These are phyloP conservation scores for Caenorhabditis sinica DNA, from an alignment of 2,888 invertebrate species.

Conservation along the genomic window DNA sequence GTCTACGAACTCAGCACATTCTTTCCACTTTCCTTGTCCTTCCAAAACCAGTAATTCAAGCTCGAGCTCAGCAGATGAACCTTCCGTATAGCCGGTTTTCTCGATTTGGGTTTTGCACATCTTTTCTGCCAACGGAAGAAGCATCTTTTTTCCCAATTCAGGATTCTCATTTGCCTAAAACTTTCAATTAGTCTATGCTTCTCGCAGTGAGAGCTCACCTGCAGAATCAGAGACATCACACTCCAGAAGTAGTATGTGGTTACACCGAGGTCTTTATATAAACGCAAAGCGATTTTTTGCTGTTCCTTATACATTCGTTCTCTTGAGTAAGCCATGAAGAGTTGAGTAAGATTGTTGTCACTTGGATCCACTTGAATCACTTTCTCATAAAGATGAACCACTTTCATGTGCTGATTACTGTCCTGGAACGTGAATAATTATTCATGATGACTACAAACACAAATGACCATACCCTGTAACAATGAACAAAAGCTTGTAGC, in stretches of 20 bases:
- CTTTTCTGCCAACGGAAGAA: conserved; percentile 92
- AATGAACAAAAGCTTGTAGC: conserved; percentile 95
- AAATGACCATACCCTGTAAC: conserved; percentile 88
- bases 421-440: conserved; percentile 86
- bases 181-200: conserved; percentile 13
- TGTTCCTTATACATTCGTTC: conserved; percentile 86
- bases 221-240: conserved; percentile 96
- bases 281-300: conserved; percentile 89
- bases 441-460: not conserved
- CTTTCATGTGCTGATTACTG: conserved; percentile 86
- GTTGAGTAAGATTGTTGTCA: conserved; percentile 94
- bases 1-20: conserved; percentile 38
- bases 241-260: conserved; percentile 99
- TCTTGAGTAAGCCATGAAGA: conserved; percentile 97
- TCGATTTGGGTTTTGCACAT: conserved; percentile 93
- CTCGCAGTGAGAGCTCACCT: conserved; percentile 86
- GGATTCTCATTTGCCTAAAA: conserved; percentile 79
- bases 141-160: conserved; percentile 87
- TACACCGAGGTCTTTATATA: conserved; percentile 94
- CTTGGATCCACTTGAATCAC: conserved; percentile 91
- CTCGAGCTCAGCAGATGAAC: conserved; percentile 88
- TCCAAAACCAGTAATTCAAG: conserved; percentile 93
- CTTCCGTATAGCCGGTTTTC: conserved; percentile 51
- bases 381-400: conserved; percentile 92
- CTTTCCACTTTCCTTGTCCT: conserved; percentile 87